phyloP scores from a whole-genome alignment of 2,113 vertebrate genomes.

The Chlamydotis undulata region DNA sequence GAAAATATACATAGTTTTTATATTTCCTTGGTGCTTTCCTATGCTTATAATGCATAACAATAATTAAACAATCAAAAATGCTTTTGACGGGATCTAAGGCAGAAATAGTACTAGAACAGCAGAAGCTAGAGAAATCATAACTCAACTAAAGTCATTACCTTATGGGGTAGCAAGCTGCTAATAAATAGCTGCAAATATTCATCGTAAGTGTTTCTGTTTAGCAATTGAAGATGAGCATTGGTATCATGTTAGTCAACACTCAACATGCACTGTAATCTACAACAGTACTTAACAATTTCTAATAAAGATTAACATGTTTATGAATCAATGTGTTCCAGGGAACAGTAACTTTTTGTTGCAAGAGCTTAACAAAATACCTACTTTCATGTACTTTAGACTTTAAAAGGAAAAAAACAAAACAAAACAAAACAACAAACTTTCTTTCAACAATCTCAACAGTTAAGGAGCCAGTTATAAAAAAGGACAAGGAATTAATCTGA shows the following conservation, averaged over 20 bases:
- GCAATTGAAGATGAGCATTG: not conserved
- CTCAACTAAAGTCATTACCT: not conserved
- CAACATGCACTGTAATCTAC: not conserved
- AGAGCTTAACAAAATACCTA: not conserved
- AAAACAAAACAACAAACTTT: not conserved
- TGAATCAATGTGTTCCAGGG: not conserved
- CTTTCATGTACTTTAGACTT: not conserved
- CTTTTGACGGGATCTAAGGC: not conserved
- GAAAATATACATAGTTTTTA: not conserved
- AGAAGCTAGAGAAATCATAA: not conserved
- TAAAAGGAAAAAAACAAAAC: too few relatives aligned
- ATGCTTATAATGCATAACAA: not conserved
- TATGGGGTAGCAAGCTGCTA: not conserved
- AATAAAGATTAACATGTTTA: not conserved
- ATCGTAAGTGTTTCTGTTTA: not conserved
- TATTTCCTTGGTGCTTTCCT: not conserved
- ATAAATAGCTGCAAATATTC: not conserved
- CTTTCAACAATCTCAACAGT: not conserved
- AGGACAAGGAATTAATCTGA: not conserved
- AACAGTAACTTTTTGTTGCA: not conserved
- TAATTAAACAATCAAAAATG: not conserved
- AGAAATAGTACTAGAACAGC: not conserved
- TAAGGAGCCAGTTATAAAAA: not conserved
- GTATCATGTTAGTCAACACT: not conserved
- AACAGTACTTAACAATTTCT: not conserved